phyloP scores from a whole-genome alignment of 2,888 invertebrate species.

The Microchrysa polita region DNA sequence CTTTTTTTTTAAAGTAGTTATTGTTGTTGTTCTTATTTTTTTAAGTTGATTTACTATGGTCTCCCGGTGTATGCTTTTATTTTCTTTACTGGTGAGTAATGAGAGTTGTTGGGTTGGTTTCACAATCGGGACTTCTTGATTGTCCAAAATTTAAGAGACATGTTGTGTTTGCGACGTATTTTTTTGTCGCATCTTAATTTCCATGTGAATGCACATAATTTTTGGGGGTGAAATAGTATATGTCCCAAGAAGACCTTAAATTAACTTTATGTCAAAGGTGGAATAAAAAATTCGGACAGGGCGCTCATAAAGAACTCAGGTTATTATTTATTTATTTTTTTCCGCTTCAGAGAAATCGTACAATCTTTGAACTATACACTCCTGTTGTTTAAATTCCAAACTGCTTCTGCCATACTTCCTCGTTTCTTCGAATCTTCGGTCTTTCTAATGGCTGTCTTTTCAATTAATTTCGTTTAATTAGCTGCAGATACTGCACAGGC shows the following conservation, averaged over 20 bases:
- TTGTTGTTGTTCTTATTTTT: conserved; percentile 1
- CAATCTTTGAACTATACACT: too few relatives aligned
- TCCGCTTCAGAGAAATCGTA: too few relatives aligned
- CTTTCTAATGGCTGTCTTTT: background rate
- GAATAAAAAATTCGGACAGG: too few relatives aligned
- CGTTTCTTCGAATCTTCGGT: too few relatives aligned
- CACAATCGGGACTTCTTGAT: background rate
- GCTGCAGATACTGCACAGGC: background rate
- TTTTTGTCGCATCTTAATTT: background rate
- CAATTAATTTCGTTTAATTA: conserved; percentile 5
- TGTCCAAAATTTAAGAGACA: background rate
- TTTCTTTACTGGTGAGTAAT: conserved; percentile 26
- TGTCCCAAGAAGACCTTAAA: too few relatives aligned
- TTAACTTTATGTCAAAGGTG: too few relatives aligned
- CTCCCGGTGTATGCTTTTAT: conserved; percentile 23
- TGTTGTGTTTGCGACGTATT: background rate
- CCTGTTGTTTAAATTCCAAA: too few relatives aligned
- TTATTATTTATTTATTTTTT: too few relatives aligned
- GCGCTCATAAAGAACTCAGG: too few relatives aligned
- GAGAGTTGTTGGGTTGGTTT: background rate
- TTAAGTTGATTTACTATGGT: background rate
- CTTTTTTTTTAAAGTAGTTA: background rate
- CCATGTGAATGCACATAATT: too few relatives aligned
- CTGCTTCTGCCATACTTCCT: too few relatives aligned
- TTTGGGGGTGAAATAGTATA: too few relatives aligned